A percentile compares a stretch with the other conserved stretches of the same genome.
Conservation (phyloP, 2,113 vertebrate genomes). For the Calyptomena viridis region DNA sequence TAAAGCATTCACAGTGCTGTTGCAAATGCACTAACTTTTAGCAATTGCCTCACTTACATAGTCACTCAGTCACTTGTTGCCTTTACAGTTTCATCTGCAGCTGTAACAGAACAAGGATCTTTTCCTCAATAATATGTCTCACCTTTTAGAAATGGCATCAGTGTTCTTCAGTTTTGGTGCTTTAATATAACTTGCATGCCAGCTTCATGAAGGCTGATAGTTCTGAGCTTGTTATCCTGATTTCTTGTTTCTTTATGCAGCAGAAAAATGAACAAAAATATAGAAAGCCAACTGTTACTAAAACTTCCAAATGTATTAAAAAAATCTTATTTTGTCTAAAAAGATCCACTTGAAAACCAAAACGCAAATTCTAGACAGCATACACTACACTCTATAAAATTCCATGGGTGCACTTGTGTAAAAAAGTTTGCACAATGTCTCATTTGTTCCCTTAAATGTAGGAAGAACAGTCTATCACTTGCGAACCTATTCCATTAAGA, state of each 20-base stretch:
- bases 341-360: background rate
- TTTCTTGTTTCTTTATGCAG: background rate
- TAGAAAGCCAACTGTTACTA: background rate
- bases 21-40: background rate
- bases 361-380: background rate
- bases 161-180: background rate
- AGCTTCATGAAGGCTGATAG: background rate
- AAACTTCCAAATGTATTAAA: background rate
- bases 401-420: fast-evolving
- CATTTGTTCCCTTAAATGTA: background rate
- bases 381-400: background rate
- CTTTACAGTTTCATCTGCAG: background rate
- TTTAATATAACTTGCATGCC: background rate
- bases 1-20: background rate
- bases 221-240: background rate
- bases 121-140: background rate
- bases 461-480: background rate
- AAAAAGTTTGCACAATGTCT: background rate
- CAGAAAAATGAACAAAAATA: background rate
- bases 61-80: background rate
- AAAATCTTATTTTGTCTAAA: background rate
- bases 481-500: background rate
- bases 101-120: background rate
- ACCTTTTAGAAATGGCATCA: background rate
- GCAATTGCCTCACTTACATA: background rate